A percentile compares a stretch with the other conserved stretches of the same genome.
These are phyloP conservation scores for Calyptommatus sinebrachiatus DNA, from an alignment of 2,113 vertebrate genomes.

Conservation along the genomic window DNA sequence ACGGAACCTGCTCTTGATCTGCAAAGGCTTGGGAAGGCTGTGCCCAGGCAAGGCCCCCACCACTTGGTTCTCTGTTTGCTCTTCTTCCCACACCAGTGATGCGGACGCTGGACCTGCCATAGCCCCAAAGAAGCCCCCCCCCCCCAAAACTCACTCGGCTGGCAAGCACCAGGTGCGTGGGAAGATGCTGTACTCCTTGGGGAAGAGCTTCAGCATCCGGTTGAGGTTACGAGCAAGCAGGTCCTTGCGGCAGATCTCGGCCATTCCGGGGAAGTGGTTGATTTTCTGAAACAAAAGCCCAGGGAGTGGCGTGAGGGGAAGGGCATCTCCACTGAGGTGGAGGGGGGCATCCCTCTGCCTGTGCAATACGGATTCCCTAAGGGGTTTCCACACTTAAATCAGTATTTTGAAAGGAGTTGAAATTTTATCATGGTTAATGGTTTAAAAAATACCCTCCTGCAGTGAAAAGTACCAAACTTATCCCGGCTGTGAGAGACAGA, in stretches of 20 bases:
- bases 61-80: not conserved
- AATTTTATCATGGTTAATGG: not conserved
- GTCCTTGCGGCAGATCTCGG: constrained; percentile 78
- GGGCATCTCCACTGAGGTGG: too few species aligned
- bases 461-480: not conserved
- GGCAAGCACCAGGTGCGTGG: constrained; percentile 79
- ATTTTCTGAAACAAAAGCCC: constrained; percentile 71
- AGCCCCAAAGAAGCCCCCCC: too few species aligned
- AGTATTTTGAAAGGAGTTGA: too few species aligned
- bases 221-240: constrained; percentile 77
- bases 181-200: constrained; percentile 72
- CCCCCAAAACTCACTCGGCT: constrained; percentile 69
- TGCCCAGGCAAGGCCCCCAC: not conserved
- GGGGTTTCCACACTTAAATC: not conserved
- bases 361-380: not conserved
- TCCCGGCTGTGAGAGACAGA: too few species aligned
- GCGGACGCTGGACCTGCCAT: not conserved
- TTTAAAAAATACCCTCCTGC: not conserved
- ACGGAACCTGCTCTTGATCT: rapidly evolving
- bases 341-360: too few species aligned
- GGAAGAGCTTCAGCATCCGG: constrained; percentile 76
- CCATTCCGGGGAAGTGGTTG: constrained; percentile 82
- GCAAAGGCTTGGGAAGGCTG: not conserved
- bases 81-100: too few species aligned
- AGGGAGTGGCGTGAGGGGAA: not conserved